Conservation (phyloP, 1,140 invertebrate species). For the Drosophila kurseongensis region DNA sequence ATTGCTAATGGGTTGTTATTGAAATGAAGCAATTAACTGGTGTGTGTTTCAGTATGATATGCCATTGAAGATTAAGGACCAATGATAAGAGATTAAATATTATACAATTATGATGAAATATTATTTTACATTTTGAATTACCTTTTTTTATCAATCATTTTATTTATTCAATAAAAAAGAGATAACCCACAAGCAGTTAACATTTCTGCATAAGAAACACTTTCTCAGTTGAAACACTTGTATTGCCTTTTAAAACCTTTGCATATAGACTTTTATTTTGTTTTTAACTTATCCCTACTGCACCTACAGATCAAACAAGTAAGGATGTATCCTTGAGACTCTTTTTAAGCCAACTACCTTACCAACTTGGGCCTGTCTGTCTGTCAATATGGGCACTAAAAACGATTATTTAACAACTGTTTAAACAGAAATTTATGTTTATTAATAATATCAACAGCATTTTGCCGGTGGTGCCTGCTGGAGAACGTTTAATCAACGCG, state of each 20-base stretch:
- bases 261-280: slow-evolving; percentile 14
- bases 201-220: too few relatives aligned
- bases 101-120: too few relatives aligned
- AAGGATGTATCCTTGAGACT: slow-evolving; percentile 45
- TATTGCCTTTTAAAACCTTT: background rate
- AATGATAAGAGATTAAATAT: background rate
- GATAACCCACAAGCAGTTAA: too few relatives aligned
- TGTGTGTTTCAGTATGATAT: background rate
- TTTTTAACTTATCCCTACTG: background rate
- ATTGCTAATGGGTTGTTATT: slow-evolving; percentile 24
- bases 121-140: too few relatives aligned
- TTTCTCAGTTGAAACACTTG: background rate
- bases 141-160: too few relatives aligned
- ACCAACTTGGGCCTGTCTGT: slow-evolving; percentile 52
- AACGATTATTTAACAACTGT: slow-evolving; percentile 78
- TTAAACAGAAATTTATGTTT: slow-evolving; percentile 78
- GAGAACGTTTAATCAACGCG: slow-evolving; percentile 70
- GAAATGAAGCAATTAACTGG: slow-evolving; percentile 47
- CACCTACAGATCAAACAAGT: slow-evolving; percentile 12
- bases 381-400: slow-evolving; percentile 67
- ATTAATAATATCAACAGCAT: slow-evolving; percentile 78
- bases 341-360: slow-evolving; percentile 35
- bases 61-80: background rate
- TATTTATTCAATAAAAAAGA: too few relatives aligned
- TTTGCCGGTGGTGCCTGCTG: slow-evolving; percentile 13